These are phyloP conservation scores for Drosophila greeni DNA, from an alignment of 2,888 invertebrate genomes.

Conservation along the genomic window DNA sequence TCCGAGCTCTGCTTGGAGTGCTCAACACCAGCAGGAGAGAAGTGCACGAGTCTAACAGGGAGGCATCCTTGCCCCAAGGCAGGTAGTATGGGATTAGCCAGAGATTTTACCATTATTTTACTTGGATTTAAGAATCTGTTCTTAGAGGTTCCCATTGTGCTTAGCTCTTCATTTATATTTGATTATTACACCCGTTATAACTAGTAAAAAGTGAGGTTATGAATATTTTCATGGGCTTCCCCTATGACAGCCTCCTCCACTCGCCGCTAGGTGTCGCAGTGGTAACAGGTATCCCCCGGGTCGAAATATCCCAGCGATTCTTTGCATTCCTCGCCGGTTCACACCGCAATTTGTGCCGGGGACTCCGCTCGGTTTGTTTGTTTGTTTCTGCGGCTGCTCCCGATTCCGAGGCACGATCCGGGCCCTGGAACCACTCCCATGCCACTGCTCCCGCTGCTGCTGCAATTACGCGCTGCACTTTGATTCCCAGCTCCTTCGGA, in stretches of 20 bases:
- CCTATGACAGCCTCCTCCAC: not conserved
- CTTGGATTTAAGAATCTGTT: too few species aligned
- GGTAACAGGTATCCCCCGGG: conserved; percentile 17
- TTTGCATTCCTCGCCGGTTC: conserved; percentile 48
- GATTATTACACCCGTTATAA: not conserved
- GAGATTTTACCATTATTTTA: not conserved
- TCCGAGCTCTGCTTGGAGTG: conserved; percentile 6
- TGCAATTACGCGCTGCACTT: conserved; percentile 73
- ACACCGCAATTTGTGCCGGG: conserved; percentile 69
- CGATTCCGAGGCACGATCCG: conserved; percentile 19
- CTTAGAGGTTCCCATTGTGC: not conserved
- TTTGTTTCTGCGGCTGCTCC: conserved; percentile 45
- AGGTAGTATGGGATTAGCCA: not conserved
- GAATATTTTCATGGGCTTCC: not conserved
- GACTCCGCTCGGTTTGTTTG: conserved; percentile 47
- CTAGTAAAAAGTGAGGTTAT: not conserved
- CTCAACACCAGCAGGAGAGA: conserved; percentile 21
- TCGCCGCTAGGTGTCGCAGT: conserved; percentile 8
- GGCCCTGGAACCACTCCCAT: not conserved
- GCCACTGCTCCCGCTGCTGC: conserved; percentile 40
- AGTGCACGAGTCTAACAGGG: conserved; percentile 11
- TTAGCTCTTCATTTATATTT: not conserved
- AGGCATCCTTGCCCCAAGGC: not conserved
- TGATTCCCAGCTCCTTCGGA: conserved; percentile 49
- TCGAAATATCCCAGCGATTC: conserved; percentile 3